Percentiles rank a stretch among this genome's conserved stretches.
Evolutionary conservation across 2,888 invertebrate genomes (phyloP).

Genomic region (Drosophila tanythrix): DNA sequence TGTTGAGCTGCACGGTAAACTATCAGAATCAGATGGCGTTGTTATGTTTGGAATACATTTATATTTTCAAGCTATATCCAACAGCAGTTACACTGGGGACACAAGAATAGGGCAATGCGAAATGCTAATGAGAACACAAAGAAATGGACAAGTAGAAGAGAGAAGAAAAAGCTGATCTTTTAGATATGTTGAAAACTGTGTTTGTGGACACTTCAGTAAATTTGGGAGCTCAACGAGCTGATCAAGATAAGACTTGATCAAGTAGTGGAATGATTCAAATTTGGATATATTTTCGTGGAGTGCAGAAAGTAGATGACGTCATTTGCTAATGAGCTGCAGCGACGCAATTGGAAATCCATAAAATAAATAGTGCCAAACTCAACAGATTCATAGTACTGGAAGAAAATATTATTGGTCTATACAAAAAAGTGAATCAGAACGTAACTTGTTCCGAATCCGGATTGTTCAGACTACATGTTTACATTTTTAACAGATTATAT

Average conservation of each 20-base stretch:
- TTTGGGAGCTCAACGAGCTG: conserved; percentile 64
- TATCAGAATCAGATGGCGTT: conserved; percentile 73
- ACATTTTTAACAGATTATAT: conserved; percentile 11
- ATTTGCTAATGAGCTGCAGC: conserved; percentile 60
- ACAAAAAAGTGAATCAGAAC: conserved; percentile 67
- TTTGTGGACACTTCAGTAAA: conserved; percentile 66
- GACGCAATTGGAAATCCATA: conserved; percentile 74
- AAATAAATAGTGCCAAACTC: conserved; percentile 63
- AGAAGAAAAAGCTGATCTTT: conserved; percentile 1
- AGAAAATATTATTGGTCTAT: conserved; percentile 81
- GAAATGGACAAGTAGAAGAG: conserved; percentile 1
- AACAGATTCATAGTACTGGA: conserved; percentile 61
- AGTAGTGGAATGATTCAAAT: conserved; percentile 75
- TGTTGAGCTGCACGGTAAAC: conserved; percentile 29
- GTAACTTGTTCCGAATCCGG: conserved; percentile 67
- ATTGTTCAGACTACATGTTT: conserved; percentile 20
- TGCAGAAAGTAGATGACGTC: conserved; percentile 77
- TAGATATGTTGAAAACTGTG: conserved; percentile 62
- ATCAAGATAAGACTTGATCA: conserved; percentile 77
- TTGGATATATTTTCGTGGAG: conserved; percentile 67
- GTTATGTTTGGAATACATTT: conserved; percentile 64
- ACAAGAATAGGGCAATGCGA: conserved; percentile 27
- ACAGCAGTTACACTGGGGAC: conserved; percentile 44
- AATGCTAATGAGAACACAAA: conserved; percentile 24
- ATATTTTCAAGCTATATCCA: conserved; percentile 46